These are phyloP conservation scores for Halisarca cf. caerulea DNA, from an alignment of 37 sponge, comb jelly and placozoan genomes.

Conservation along the genomic window DNA sequence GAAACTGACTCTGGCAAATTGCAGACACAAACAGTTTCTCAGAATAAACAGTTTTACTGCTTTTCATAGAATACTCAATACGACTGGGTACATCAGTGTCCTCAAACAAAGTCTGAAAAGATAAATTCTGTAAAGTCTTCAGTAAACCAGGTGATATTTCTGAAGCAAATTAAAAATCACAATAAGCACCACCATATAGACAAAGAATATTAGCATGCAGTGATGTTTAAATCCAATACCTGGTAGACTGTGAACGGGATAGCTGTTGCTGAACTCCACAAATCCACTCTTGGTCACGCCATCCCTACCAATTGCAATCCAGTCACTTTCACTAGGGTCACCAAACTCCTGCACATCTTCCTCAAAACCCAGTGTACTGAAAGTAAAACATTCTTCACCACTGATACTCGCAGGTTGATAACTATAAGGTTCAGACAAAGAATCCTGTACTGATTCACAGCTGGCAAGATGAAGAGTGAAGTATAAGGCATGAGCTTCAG, in stretches of 20 bases:
- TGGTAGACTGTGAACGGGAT: background rate
- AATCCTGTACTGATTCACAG: background rate
- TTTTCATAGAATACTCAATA: no score
- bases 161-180: no score
- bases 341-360: background rate
- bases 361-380: background rate
- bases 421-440: background rate
- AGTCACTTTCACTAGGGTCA: background rate
- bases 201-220: no score
- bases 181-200: no score
- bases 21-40: conserved; percentile 11
- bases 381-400: background rate
- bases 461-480: conserved; percentile 60
- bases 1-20: conserved; percentile 1
- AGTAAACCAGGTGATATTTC: no score
- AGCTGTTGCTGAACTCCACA: background rate
- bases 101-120: no score
- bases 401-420: background rate
- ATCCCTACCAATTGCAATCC: background rate
- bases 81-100: no score
- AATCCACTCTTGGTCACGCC: conserved; percentile 13
- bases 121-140: no score
- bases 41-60: background rate
- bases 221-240: no score
- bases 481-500: conserved; percentile 70